These are phyloP conservation scores for Gastrophryne carolinensis DNA, from an alignment of 2,797 vertebrate species.

Conservation along the genomic window DNA sequence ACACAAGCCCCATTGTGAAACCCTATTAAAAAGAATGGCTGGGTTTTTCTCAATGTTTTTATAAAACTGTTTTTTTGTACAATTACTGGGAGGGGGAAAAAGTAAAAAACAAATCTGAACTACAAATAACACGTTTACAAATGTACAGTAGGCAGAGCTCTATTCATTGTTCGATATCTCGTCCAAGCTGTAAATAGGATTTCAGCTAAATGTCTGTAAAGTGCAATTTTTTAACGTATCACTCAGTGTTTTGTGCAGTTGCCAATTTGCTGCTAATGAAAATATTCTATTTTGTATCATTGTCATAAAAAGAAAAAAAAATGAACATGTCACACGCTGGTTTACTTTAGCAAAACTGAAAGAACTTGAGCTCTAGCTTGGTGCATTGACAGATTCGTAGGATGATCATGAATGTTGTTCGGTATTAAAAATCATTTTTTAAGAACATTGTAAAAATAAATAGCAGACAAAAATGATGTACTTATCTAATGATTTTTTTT, in stretches of 20 bases:
- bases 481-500: neutral
- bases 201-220: slow-evolving; percentile 73
- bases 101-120: neutral
- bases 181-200: slow-evolving; percentile 76
- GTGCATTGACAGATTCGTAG: slow-evolving; percentile 56
- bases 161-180: slow-evolving; percentile 74
- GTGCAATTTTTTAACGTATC: slow-evolving; percentile 71
- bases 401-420: slow-evolving; percentile 55
- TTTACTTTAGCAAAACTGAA: slow-evolving; percentile 60
- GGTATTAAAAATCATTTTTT: slow-evolving; percentile 58
- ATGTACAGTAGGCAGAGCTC: slow-evolving; percentile 66
- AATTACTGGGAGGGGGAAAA: neutral
- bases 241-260: slow-evolving; percentile 71
- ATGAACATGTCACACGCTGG: slow-evolving; percentile 53
- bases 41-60: neutral
- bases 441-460: slow-evolving; percentile 62
- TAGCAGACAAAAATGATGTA: slow-evolving; percentile 54
- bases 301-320: slow-evolving; percentile 64
- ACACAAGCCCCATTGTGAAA: too few relatives aligned
- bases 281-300: slow-evolving; percentile 77
- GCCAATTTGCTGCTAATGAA: slow-evolving; percentile 73
- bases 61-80: neutral
- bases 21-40: neutral
- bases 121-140: slow-evolving; percentile 30
- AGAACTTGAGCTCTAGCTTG: slow-evolving; percentile 54